Base-by-base conservation (phyloP, 2,113 vertebrate species). In the Gavialis gangeticus region DNA sequence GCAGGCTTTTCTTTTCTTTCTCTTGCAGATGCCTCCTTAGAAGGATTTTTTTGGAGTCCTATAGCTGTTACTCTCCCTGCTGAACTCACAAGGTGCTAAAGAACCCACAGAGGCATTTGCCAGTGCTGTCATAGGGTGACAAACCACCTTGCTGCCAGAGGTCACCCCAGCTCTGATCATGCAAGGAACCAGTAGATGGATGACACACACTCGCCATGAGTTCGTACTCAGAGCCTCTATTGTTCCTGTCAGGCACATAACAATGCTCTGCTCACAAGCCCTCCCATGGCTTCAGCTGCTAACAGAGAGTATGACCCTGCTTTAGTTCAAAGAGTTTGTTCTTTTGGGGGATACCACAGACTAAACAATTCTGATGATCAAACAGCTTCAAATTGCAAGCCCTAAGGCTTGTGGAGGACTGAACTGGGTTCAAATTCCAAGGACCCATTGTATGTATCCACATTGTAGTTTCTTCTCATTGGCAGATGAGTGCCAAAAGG, bases 401-500 rank as follows among this genome's bases (percentile, higher is more conserved):
- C 0, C 0, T 82, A n/a, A 87, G 6, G 17, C 75, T 27, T 58
- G 84, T 73, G 10, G 27, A 46, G 59, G 19, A 28, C 6, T 16
- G 10, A 46, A 2, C 2, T 27, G 0, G 16, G 11, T 3, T 46
- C 3, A 3, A n/a, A 22, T 83, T n/a, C 62, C 2, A 27, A 0
- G 0, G 71, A 66, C 0, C 57, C 30, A 0, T 4, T 5, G 1
- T 21, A 71, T 71, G 21, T 34, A 6, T 37, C 21, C 30, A 37
- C 21, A 71, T 22, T 12, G 16, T 24, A 54, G 64, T 10, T 46
- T 46, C 30, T 37, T 59, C 34, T 5, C 0, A 0, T 46, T 8
- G 13, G 37, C 27, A 58, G 57, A 5, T 11, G 62, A 64, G 66
- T 58, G 66, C 91, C 75, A 56, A 16, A n/a, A 58, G 34, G 2